Evolutionary conservation across 2,888 invertebrate genomes (phyloP).

Genomic region (Boloria selene): DNA sequence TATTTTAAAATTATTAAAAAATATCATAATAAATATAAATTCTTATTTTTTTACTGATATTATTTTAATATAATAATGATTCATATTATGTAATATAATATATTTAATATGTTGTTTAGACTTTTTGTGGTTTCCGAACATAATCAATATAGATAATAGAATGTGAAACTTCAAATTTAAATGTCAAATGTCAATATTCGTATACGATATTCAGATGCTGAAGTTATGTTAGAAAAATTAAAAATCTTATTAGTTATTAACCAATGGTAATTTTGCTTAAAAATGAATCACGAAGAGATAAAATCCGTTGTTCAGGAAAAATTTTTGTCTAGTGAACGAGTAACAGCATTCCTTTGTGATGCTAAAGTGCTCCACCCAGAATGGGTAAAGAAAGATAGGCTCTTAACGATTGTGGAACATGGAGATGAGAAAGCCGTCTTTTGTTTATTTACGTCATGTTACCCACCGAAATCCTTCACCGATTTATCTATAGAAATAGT

Average conservation of each 20-base stretch:
- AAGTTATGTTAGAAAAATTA: constrained; percentile 32
- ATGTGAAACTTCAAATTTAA: constrained; percentile 14
- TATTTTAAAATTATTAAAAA: too few relatives aligned
- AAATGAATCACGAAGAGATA: constrained; percentile 78
- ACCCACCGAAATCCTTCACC: constrained; percentile 87
- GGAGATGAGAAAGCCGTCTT: constrained; percentile 79
- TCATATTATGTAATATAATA: too few relatives aligned
- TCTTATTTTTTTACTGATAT: too few relatives aligned
- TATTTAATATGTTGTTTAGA: neutral
- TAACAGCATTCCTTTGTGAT: constrained; percentile 72
- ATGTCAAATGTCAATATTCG: constrained; percentile 22
- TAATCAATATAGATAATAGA: constrained; percentile 12
- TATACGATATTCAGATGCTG: constrained; percentile 23
- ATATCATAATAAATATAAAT: too few relatives aligned
- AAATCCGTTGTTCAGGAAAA: constrained; percentile 77
- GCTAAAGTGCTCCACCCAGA: constrained; percentile 76
- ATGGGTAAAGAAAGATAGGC: constrained; percentile 73
- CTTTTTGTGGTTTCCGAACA: constrained; percentile 14
- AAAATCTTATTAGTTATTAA: constrained; percentile 33
- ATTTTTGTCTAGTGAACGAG: constrained; percentile 74
- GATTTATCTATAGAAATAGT: constrained; percentile 91
- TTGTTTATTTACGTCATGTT: constrained; percentile 79
- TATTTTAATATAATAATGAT: too few relatives aligned
- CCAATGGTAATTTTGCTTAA: constrained; percentile 46
- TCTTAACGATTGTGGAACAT: constrained; percentile 75